Conservation (phyloP, 1,140 invertebrate species). For the Cotesia typhae region DNA sequence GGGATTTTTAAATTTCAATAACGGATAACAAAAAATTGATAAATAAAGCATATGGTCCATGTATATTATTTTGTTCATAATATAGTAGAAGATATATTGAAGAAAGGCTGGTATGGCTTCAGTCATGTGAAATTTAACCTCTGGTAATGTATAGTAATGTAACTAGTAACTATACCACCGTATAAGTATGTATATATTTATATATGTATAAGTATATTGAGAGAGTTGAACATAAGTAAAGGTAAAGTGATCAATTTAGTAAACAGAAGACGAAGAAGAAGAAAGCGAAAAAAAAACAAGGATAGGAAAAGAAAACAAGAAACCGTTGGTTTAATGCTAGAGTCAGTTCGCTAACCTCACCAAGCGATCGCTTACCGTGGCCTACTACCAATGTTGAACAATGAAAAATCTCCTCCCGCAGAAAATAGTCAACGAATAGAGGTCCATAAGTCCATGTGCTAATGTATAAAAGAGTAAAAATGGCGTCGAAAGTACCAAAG, state of each 20-base stretch:
- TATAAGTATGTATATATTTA: not conserved
- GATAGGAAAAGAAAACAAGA: conserved; percentile 18
- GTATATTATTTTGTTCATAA: not conserved
- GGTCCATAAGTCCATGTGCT: conserved; percentile 1
- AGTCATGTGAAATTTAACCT: conserved; percentile 24
- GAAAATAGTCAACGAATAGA: conserved; percentile 12
- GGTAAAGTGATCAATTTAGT: conserved; percentile 17
- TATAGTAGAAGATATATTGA: not conserved
- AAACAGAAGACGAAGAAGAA: not conserved
- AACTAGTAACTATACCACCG: conserved; percentile 9
- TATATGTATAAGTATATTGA: conserved; percentile 8
- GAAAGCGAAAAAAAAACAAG: not conserved
- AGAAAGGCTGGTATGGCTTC: not conserved
- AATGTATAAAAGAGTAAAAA: conserved; percentile 7
- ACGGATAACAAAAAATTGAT: not conserved
- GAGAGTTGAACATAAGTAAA: not conserved
- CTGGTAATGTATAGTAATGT: conserved; percentile 4
- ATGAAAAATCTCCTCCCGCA: conserved; percentile 24
- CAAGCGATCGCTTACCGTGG: conserved; percentile 27
- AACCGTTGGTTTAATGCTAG: conserved; percentile 15
- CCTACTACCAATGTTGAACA: conserved; percentile 34
- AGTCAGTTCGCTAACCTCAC: conserved; percentile 35
- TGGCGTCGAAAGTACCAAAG: not conserved
- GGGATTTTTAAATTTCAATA: conserved; percentile 15
- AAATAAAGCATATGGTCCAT: not conserved